These are phyloP conservation scores for Apis laboriosa DNA, from an alignment of 1,140 invertebrate species.

Conservation along the genomic window DNA sequence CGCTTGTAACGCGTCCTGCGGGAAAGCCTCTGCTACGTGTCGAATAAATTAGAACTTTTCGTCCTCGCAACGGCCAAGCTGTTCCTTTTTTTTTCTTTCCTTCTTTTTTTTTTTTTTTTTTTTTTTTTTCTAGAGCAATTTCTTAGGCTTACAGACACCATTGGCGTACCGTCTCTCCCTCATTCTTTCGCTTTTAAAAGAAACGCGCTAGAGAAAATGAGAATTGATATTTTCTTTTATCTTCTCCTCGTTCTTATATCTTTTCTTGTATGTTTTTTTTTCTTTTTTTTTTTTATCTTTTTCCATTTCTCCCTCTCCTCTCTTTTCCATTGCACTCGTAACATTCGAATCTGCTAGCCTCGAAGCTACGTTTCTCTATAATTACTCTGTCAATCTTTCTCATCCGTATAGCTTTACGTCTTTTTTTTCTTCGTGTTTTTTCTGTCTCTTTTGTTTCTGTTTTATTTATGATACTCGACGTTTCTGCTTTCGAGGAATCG, in stretches of 20 bases:
- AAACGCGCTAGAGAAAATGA: constrained; percentile 2
- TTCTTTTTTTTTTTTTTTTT: neutral
- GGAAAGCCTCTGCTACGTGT: neutral
- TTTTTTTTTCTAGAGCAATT: neutral
- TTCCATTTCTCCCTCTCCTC: neutral
- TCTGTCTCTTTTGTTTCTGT: neutral
- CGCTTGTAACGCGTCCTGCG: constrained; percentile 20
- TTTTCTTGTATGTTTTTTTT: neutral
- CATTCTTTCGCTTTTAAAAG: neutral
- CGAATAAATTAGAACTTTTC: constrained; percentile 41
- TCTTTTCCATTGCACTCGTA: neutral
- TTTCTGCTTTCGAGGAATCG: neutral
- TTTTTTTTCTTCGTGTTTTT: neutral
- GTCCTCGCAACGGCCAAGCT: neutral
- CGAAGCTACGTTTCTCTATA: constrained; percentile 21
- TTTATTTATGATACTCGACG: constrained; percentile 5
- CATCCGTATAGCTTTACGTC: neutral
- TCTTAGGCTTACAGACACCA: neutral
- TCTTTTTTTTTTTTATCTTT: too few relatives aligned
- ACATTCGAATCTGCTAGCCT: neutral
- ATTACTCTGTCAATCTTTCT: constrained; percentile 33
- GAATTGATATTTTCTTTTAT: constrained; percentile 7
- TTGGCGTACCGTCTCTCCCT: neutral
- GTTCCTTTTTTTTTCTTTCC: too few relatives aligned
- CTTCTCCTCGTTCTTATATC: too few relatives aligned